Conservation (phyloP, 2,113 vertebrate species). For the Campylorhamphus procurvoides region DNA sequence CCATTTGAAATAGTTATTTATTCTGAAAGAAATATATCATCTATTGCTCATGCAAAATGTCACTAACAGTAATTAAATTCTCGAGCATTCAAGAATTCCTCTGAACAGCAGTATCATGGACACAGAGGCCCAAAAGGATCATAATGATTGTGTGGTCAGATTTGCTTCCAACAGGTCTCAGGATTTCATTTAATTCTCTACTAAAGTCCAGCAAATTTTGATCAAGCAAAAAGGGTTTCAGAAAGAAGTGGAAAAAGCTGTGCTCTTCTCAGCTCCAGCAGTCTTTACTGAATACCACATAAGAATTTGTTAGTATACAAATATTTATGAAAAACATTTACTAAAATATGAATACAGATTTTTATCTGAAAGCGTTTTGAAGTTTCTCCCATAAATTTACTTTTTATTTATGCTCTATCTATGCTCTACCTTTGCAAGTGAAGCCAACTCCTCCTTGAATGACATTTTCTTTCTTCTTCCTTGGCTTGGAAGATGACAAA, state of each 20-base stretch:
- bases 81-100: not conserved
- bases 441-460: not conserved
- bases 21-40: not conserved
- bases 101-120: not conserved
- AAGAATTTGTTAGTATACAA: not conserved
- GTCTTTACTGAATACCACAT: not conserved
- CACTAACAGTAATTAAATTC: not conserved
- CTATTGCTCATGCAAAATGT: not conserved
- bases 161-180: not conserved
- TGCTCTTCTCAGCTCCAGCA: not conserved
- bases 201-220: not conserved
- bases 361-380: not conserved
- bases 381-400: not conserved
- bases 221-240: not conserved
- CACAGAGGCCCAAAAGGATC: not conserved
- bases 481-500: not conserved
- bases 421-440: not conserved
- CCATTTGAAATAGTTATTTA: not conserved
- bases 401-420: not conserved
- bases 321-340: not conserved
- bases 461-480: not conserved
- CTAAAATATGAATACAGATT: not conserved
- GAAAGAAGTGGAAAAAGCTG: not conserved
- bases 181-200: not conserved
- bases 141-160: not conserved